Conservation (phyloP, 23 tunicate genomes). For the Diplosoma virens region DNA sequence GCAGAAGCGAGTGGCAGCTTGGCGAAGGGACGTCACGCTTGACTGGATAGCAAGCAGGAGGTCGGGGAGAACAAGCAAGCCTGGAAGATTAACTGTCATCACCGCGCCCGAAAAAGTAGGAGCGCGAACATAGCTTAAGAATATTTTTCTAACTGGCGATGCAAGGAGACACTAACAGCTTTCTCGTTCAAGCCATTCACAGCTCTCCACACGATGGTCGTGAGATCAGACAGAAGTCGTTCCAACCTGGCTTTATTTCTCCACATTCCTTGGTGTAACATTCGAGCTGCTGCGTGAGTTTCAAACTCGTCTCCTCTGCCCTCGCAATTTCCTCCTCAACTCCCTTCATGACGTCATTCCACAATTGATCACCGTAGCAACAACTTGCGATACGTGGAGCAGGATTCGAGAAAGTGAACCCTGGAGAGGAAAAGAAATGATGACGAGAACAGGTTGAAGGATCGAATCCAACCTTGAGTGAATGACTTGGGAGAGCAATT, state of each 20-base stretch:
- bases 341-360: neutral
- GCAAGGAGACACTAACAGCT: no score
- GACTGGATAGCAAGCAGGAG: neutral
- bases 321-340: neutral
- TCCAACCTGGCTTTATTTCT: neutral
- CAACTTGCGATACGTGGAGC: constrained; percentile 2
- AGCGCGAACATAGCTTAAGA: no score
- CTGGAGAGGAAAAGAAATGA: neutral
- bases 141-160: no score
- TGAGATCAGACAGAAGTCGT: no score
- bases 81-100: neutral
- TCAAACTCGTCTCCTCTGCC: neutral
- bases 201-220: no score
- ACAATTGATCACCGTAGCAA: constrained; percentile 2
- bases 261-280: neutral
- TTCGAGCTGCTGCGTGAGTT: neutral
- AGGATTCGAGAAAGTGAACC: neutral
- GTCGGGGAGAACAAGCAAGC: neutral
- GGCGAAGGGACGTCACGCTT: neutral
- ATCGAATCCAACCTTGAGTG: neutral
- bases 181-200: no score
- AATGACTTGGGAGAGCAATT: neutral
- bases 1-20: neutral
- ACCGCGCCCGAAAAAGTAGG: no score
- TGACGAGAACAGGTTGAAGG: neutral